Evolutionary conservation across 2,888 invertebrate genomes (phyloP), one percentile per base, ranked within the genome.

Genomic region (Ormia ochracea): DNA sequence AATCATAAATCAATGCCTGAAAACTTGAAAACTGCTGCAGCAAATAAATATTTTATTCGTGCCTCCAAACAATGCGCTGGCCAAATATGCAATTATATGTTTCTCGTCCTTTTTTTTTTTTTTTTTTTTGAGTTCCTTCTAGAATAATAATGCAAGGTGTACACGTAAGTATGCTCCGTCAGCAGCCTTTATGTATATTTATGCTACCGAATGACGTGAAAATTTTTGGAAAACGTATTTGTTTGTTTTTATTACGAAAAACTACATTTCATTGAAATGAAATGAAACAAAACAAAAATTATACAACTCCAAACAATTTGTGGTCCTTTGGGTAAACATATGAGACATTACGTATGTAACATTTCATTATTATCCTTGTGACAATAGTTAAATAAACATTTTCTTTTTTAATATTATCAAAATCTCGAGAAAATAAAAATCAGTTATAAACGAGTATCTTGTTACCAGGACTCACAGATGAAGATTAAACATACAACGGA

Each of bases 261-360:
- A 52, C 38, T 52, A 17, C 23, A 17, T 19, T 28, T 1, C 26
- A 36, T 54, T 26, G 0, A 5, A 7, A n/a, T n/a, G n/a, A n/a
- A n/a, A n/a, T n/a, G n/a, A n/a, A n/a, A n/a, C n/a, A n/a, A n/a
- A n/a, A n/a, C n/a, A n/a, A 45, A 26, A 26, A 23, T 21, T 58
- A 66, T 31, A 59, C 7, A 61, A 75, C 26, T 38, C 12, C 17
- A 38, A 61, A 56, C 4, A 76, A 61, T 66, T 56, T 66, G 50
- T 48, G 56, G 76, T 80, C 76, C 80, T 76, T 48, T 72, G 72
- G 68, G 75, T 75, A 79, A 79, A 79, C 70, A 75, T 74, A 59
- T 69, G 78, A 73, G 74, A 63, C 78, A 78, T 73, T 72, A 58
- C 56, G 17, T 45, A 69, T 63, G 19, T 66, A 31, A 45, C n/a